Conservation (phyloP, 2,888 invertebrate species). For the Rutpela maculata region DNA sequence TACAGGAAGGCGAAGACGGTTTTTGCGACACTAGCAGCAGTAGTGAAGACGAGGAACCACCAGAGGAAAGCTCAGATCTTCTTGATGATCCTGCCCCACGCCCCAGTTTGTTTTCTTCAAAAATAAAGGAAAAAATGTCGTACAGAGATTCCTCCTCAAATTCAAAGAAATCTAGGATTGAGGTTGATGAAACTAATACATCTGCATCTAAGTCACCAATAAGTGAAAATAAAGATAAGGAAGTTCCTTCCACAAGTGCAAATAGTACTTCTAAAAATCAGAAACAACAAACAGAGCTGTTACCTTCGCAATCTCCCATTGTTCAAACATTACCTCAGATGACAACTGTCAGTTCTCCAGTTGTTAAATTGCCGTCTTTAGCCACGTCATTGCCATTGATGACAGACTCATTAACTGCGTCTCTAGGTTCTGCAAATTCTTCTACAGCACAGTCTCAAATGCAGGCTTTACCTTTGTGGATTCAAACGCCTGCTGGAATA, state of each 20-base stretch:
- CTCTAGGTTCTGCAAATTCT: neutral
- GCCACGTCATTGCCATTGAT: neutral
- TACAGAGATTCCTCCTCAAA: constrained; percentile 10
- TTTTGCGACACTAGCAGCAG: constrained; percentile 41
- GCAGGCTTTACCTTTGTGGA: constrained; percentile 58
- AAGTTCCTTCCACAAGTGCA: neutral
- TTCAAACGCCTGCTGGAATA: constrained; percentile 57
- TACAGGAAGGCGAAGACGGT: constrained; percentile 56
- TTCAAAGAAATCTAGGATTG: constrained; percentile 1
- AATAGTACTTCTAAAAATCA: neutral
- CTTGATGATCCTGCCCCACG: constrained; percentile 40
- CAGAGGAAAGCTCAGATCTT: constrained; percentile 49
- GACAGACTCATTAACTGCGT: neutral
- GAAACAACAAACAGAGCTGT: neutral
- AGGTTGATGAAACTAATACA: neutral
- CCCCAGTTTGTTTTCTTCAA: constrained; percentile 2
- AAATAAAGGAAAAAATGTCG: constrained; percentile 1
- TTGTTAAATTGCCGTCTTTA: neutral
- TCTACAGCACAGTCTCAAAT: constrained; percentile 35
- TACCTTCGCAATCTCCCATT: neutral
- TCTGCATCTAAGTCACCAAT: neutral
- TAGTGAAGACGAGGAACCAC: constrained; percentile 53
- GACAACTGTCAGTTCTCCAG: neutral
- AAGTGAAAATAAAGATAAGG: neutral
- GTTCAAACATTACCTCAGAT: neutral